phyloP scores from a whole-genome alignment of 2,888 invertebrate species.

The Sympetrum striolatum region DNA sequence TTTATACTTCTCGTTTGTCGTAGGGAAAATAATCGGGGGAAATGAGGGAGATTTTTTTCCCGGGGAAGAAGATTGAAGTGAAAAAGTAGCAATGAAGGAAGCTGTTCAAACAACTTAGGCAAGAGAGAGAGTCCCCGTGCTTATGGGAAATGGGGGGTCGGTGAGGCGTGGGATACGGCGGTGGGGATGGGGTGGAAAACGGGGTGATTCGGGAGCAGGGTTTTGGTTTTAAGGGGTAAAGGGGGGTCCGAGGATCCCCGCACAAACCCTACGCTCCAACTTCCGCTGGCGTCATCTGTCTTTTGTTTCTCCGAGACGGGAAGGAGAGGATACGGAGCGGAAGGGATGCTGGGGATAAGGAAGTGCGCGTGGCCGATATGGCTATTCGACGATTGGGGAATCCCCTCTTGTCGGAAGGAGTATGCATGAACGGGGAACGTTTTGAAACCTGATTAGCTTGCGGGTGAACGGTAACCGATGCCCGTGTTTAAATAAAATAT shows the following conservation, averaged over 20 bases:
- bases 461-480: neutral
- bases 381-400: neutral
- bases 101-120: slow-evolving; percentile 38
- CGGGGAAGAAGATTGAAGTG: neutral
- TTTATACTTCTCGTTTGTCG: slow-evolving; percentile 19
- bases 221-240: neutral
- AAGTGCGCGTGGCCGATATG: neutral
- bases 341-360: neutral
- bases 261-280: neutral
- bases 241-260: neutral
- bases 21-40: slow-evolving; percentile 13
- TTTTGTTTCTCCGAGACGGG: neutral
- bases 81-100: slow-evolving; percentile 32
- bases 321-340: neutral
- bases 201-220: neutral
- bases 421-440: neutral
- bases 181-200: neutral
- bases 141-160: neutral
- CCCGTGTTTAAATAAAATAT: too few relatives aligned
- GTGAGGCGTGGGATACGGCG: neutral
- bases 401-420: neutral
- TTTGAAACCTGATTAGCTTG: neutral
- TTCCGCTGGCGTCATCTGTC: neutral
- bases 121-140: neutral
- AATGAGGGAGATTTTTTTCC: neutral